Evolutionary conservation across 2,113 vertebrate species (phyloP).

Genomic region (Bufo gargarizans): DNA sequence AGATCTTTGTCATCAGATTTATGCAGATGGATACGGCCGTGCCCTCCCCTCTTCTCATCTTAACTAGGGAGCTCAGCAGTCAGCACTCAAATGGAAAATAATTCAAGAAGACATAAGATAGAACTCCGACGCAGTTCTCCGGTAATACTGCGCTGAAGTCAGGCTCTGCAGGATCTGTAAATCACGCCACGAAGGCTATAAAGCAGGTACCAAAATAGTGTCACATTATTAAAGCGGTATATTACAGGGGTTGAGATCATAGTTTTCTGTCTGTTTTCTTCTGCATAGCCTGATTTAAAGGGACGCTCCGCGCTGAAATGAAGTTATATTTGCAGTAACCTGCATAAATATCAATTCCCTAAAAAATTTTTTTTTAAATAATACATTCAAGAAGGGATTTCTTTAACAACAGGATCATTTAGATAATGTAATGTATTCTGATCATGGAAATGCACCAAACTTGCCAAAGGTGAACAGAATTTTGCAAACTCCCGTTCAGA

Average conservation of each 20-base stretch:
- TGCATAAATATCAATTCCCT: neutral
- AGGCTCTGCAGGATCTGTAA: conserved; percentile 24
- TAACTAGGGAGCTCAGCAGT: conserved; percentile 47
- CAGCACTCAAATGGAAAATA: conserved; percentile 46
- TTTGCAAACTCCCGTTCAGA: neutral
- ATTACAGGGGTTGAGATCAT: conserved; percentile 23
- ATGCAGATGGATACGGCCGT: conserved; percentile 34
- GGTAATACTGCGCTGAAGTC: conserved; percentile 15
- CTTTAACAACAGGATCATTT: too few relatives aligned
- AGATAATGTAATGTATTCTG: too few relatives aligned
- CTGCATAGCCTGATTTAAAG: neutral
- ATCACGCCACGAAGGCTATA: conserved; percentile 13
- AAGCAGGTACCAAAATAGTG: conserved; percentile 26
- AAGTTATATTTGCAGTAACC: neutral
- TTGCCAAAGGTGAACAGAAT: neutral
- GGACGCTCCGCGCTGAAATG: neutral
- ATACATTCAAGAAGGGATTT: too few relatives aligned
- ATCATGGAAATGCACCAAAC: too few relatives aligned
- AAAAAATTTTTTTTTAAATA: neutral
- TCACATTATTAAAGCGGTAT: conserved; percentile 20
- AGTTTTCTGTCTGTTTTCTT: neutral
- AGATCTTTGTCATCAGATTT: conserved; percentile 40
- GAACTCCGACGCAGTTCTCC: conserved; percentile 28
- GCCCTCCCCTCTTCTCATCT: conserved; percentile 9
- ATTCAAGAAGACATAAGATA: conserved; percentile 49